Conservation (phyloP, 2,113 vertebrate species). For the Proterorhinus semilunaris region DNA sequence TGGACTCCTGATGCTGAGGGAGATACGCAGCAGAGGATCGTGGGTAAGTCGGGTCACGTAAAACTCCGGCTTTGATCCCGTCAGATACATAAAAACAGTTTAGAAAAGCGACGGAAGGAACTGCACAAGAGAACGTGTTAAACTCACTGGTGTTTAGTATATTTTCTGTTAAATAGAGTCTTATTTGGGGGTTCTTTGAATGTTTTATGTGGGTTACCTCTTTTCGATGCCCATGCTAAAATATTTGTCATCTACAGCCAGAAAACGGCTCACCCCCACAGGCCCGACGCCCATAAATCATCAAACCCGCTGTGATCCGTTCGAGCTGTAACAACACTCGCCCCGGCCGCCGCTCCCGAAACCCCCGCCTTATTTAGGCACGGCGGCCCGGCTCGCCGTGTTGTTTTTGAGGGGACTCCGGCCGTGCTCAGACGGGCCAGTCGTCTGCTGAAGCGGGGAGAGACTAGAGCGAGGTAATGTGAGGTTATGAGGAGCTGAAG, state of each 20-base stretch:
- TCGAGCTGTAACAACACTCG: neutral
- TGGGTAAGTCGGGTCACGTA: constrained; percentile 25
- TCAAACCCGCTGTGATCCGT: neutral
- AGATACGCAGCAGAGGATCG: constrained; percentile 23
- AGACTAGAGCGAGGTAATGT: neutral
- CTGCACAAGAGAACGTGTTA: too few relatives aligned
- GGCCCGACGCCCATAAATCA: neutral
- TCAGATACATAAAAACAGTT: too few relatives aligned
- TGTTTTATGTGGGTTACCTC: too few relatives aligned
- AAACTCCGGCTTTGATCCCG: constrained; percentile 14
- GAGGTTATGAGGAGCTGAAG: neutral
- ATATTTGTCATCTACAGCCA: too few relatives aligned
- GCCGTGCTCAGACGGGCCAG: neutral
- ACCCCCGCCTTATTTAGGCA: neutral
- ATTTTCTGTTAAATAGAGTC: too few relatives aligned
- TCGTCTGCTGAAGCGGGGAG: neutral
- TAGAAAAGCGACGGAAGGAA: neutral
- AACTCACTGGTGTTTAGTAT: too few relatives aligned
- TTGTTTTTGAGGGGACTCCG: neutral
- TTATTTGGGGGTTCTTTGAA: too few relatives aligned
- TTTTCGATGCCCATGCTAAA: too few relatives aligned
- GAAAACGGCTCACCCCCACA: too few relatives aligned
- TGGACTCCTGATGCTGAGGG: constrained; percentile 20
- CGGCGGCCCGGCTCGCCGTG: neutral
- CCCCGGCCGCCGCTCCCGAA: neutral